phyloP scores from a whole-genome alignment of 2,113 vertebrate species.

The Thalassarche chlororhynchos region DNA sequence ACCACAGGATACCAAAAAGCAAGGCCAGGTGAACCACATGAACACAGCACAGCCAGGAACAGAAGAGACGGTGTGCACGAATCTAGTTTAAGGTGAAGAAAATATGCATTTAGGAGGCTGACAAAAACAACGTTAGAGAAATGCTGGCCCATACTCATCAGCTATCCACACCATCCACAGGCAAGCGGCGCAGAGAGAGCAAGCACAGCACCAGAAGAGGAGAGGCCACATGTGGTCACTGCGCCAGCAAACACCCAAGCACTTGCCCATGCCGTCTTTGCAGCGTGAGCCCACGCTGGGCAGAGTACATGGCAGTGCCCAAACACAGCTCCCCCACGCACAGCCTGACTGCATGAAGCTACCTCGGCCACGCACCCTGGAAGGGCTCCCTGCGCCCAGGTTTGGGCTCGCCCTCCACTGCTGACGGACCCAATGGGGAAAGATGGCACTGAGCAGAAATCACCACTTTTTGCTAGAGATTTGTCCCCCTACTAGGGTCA shows the following conservation, averaged over 20 bases:
- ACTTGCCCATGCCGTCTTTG: accelerated
- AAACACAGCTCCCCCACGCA: neutral
- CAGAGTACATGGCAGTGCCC: neutral
- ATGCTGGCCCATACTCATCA: neutral
- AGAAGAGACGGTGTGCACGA: accelerated
- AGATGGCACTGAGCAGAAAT: neutral
- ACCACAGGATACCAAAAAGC: neutral
- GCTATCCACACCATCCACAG: neutral
- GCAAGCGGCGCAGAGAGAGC: accelerated
- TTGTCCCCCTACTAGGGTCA: neutral
- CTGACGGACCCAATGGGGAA: neutral
- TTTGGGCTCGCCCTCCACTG: neutral
- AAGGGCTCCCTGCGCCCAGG: neutral
- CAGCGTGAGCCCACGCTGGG: accelerated
- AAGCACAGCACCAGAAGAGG: no score
- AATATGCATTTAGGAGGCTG: neutral
- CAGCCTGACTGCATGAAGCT: neutral
- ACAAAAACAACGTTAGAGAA: neutral
- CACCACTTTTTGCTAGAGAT: neutral
- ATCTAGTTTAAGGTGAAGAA: neutral
- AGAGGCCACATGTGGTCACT: accelerated
- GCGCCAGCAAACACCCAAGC: neutral
- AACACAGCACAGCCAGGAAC: neutral
- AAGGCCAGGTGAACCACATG: neutral
- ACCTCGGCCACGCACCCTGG: accelerated